A percentile compares a stretch with the other conserved stretches of the same genome.
Conservation (phyloP, 2,888 invertebrate species). For the Listrodromus nycthemerus region DNA sequence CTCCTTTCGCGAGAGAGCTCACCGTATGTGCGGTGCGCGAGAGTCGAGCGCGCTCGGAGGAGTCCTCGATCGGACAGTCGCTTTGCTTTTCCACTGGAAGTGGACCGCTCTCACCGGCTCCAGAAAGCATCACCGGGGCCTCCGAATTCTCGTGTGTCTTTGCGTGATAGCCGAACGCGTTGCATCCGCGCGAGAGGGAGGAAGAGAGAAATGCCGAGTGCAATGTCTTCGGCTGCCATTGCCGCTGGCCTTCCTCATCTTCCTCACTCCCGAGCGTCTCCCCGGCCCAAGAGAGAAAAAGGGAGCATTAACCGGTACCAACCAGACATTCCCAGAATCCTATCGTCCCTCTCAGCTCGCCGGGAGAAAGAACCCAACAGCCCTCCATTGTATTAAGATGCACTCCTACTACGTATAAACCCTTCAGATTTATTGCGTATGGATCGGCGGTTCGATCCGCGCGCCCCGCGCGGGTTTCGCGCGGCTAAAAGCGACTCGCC, state of each 20-base stretch:
- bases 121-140: conserved; percentile 19
- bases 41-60: not conserved
- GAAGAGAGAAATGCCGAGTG: not conserved
- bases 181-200: conserved; percentile 27
- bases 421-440: conserved; percentile 65
- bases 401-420: conserved; percentile 46
- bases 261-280: conserved; percentile 1
- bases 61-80: not conserved
- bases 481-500: not conserved
- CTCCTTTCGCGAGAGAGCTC: conserved; percentile 12
- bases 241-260: conserved; percentile 17
- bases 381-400: conserved; percentile 64
- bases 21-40: not conserved
- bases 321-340: conserved; percentile 69
- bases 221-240: conserved; percentile 1
- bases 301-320: conserved; percentile 58
- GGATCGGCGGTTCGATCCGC: conserved; percentile 53
- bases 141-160: conserved; percentile 31
- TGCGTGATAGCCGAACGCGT: conserved; percentile 37
- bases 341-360: conserved; percentile 63
- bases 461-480: no score
- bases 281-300: conserved; percentile 9
- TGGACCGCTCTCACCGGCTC: not conserved
- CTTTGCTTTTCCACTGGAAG: conserved; percentile 36
- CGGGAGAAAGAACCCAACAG: conserved; percentile 43